These are phyloP conservation scores for Pangasius larnaudii DNA, from an alignment of 2,797 vertebrate species.

Conservation along the genomic window DNA sequence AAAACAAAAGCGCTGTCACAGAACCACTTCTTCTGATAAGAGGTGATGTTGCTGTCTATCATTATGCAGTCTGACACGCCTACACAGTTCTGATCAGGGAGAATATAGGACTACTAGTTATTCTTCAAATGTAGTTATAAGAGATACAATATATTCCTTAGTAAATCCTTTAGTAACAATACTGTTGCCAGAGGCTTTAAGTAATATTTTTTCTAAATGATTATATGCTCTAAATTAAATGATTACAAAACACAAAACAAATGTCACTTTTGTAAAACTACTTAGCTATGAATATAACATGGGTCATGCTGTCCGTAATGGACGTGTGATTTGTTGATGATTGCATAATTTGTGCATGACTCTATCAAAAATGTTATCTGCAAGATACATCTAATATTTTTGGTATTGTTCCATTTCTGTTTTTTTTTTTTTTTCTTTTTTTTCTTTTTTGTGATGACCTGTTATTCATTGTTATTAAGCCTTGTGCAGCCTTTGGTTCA, in stretches of 20 bases:
- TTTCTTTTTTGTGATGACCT: not conserved
- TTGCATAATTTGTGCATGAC: not conserved
- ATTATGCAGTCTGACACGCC: not conserved
- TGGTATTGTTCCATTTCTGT: not conserved
- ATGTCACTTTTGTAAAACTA: not conserved
- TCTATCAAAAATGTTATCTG: not conserved
- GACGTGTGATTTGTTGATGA: not conserved
- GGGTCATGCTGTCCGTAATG: not conserved
- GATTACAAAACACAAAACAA: not conserved
- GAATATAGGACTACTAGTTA: not conserved
- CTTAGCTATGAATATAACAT: not conserved
- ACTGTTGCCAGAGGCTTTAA: not conserved
- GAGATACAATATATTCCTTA: not conserved
- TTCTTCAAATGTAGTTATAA: not conserved
- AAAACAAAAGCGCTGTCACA: not conserved
- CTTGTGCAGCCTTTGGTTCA: not conserved
- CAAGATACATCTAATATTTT: not conserved
- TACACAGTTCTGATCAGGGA: not conserved
- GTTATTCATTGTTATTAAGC: not conserved
- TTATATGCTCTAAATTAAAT: not conserved
- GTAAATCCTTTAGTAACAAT: not conserved
- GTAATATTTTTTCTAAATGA: not conserved
- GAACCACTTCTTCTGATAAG: not conserved
- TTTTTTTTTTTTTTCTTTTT: not conserved
- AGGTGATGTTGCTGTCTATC: not conserved